Conservation (phyloP, 2,797 vertebrate genomes). For the Pseudochaenichthys georgianus region DNA sequence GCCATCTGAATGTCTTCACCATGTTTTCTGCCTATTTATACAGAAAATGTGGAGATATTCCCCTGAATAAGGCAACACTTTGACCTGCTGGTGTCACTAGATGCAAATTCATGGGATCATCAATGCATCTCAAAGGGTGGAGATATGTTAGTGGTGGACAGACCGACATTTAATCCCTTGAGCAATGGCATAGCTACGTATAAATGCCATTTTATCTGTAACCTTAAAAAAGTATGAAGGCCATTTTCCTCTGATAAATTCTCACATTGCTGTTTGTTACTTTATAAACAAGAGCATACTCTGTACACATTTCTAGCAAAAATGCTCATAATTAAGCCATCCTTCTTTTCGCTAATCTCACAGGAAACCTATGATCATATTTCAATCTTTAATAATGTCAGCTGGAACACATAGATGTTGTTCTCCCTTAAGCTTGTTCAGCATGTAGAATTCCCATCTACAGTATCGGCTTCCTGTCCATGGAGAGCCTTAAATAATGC, state of each 20-base stretch:
- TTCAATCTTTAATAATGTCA: neutral
- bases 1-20: neutral
- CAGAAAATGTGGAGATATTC: neutral
- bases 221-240: neutral
- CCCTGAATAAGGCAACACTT: neutral
- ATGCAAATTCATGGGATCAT: neutral
- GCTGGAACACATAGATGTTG: conserved; percentile 18
- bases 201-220: neutral
- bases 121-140: neutral
- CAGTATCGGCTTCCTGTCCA: conserved; percentile 35
- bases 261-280: neutral
- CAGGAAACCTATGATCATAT: neutral
- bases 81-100: too few species aligned
- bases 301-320: neutral
- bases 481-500: conserved; percentile 20
- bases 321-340: neutral
- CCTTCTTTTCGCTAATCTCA: neutral
- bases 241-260: neutral
- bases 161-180: neutral
- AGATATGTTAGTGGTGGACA: neutral
- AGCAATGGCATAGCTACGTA: too few species aligned
- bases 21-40: neutral
- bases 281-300: neutral
- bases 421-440: conserved; percentile 21
- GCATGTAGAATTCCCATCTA: conserved; percentile 7